Evolutionary conservation across 1,140 invertebrate species (phyloP), one percentile per base, ranked within the genome.

Genomic region (Drosophila simulans): DNA sequence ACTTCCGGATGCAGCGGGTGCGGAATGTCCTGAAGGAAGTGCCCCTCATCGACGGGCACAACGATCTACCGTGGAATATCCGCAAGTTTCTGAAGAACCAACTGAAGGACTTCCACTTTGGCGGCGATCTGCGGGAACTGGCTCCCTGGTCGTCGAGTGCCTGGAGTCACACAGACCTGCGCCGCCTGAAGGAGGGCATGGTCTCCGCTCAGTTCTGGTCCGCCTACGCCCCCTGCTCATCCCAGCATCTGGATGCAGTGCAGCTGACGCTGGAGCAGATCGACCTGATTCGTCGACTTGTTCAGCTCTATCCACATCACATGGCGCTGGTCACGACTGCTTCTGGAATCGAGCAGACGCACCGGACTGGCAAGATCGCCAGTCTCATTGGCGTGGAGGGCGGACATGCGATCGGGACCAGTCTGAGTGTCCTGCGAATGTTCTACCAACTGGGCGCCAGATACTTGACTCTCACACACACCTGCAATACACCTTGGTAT

Each of bases 121-220:
- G 95, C 77, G 94, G 94, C 52, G 95, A 96, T 78, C 92, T 97
- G 34, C 94, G 95, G 3, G 92, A 94, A 42, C 93, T 96, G 53
- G 93, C 94, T 20, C 96, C 96, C 0, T 97, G 96, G 96, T 95
- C 95, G 5, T 95, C 94, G 60, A 96, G 95, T 78, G 94, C 94
- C 58, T 97, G 96, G 94, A 96, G 96, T 5, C 96, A 97, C 72
- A 97, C 96, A 0, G 96, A 97, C 80, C 92, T 97, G 40, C 94
- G 94, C 0, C 93, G 96, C n/a, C 92, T 97, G 42, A 94, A 94
- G 27, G 93, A 95, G 66, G 96, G 96, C 52, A 95, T 95, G 94
- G 95, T 96, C 46, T 95, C 95, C n/a, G 96, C 81, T 3, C 93
- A 98, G 96, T 97, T 98, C 92, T 98, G 97, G 97, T 96, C 96